Conservation (phyloP, 2,888 invertebrate genomes). For the Oscheius onirici region DNA sequence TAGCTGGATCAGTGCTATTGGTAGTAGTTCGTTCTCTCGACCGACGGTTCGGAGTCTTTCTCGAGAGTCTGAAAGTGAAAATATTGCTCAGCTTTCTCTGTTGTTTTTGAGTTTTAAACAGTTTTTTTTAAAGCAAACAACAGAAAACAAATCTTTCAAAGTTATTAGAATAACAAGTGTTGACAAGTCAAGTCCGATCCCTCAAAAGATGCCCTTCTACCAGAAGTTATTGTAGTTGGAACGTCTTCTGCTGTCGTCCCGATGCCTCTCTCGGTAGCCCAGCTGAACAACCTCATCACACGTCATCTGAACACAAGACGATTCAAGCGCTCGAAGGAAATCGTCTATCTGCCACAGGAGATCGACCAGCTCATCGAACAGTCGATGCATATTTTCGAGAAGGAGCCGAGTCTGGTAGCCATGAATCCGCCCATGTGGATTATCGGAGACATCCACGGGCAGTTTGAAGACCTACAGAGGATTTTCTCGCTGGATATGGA, state of each 20-base stretch:
- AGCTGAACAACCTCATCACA: too few species aligned
- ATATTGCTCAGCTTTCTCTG: too few species aligned
- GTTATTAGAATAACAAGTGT: background rate
- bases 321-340: too few species aligned
- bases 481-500: background rate
- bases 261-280: too few species aligned
- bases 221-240: too few species aligned
- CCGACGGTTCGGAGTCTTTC: constrained; percentile 13
- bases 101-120: too few species aligned
- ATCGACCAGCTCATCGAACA: background rate
- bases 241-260: too few species aligned
- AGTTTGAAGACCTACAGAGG: background rate
- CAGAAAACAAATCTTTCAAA: background rate
- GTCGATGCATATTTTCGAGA: background rate
- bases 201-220: background rate
- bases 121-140: too few species aligned
- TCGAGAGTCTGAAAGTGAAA: constrained; percentile 24
- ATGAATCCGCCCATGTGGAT: background rate
- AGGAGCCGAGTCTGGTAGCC: background rate
- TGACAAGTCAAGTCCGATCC: background rate
- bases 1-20: constrained; percentile 38
- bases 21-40: constrained; percentile 15
- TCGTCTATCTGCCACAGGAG: too few species aligned
- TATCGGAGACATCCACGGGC: background rate
- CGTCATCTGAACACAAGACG: too few species aligned